Evolutionary conservation across 2,888 invertebrate genomes (phyloP), one percentile per base, ranked within the genome.

Genomic region (Megalurothrips usitatus): DNA sequence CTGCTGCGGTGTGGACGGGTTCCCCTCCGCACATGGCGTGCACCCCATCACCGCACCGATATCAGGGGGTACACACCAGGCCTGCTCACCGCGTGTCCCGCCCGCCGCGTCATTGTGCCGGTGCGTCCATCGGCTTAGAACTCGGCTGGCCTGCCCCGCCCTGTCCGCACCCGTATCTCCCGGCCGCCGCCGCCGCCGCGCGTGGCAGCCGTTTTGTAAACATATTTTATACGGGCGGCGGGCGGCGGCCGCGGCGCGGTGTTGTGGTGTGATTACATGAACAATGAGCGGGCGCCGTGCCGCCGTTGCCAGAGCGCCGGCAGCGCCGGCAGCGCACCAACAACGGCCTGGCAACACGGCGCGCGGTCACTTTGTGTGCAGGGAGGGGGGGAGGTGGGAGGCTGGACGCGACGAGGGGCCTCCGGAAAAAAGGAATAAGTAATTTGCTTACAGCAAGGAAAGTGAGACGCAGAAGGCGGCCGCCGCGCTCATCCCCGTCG

Each of bases 371-470:
- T 9, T 14, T 58, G 52, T 4, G 19, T 58, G 58, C 14, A 17
- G 58, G 58, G 19, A 19, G 58, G 58, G 14, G 58, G 58, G 58
- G 10, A 52, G 12, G 52, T 6, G 52, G 3, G 19, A 52, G 19
- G 52, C 10, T 10, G 58, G 19, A 17, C 11, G 58, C 11, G 6
- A 17, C 11, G 58, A 58, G n/a, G 58, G 6, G 14, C 17, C 17
- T 0, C 4, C 10, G 68, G 10, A 9, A 26, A 26, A 75, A 12
- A 26, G 68, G 68, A 75, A 75, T 75, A 26, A 75, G 68, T 75
- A 75, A 75, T 75, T 75, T 75, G 68, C 68, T 75, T 75, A 75
- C 14, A 52, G 52, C 52, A 52, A 52, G 26, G 68, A 23, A 75
- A 75, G 12, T n/a, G 9, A 75, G 26, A 75, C 23, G 68, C 9